phyloP scores from a whole-genome alignment of 2,888 invertebrate genomes.

The Rhagium mordax region DNA sequence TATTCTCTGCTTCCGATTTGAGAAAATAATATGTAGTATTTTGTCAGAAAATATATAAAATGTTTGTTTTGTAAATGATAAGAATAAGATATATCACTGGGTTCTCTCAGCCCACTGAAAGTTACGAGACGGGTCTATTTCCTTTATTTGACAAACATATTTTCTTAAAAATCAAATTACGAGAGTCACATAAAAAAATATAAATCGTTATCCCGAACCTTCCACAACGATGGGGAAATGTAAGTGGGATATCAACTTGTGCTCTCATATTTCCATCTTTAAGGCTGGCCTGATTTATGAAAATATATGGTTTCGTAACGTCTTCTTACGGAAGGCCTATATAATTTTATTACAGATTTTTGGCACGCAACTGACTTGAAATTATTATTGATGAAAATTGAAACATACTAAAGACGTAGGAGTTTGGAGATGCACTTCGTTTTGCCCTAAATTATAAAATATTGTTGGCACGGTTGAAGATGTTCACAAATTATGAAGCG shows the following conservation, averaged over 20 bases:
- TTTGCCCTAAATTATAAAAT: no score
- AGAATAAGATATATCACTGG: not conserved
- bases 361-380: no score
- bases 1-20: not conserved
- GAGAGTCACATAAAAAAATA: constrained; percentile 1
- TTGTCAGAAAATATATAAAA: not conserved
- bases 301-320: not conserved
- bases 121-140: not conserved
- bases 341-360: no score
- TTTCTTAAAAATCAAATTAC: not conserved
- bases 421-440: no score
- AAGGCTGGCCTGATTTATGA: not conserved
- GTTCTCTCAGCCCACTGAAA: not conserved
- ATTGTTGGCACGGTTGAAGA: no score
- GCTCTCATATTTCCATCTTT: not conserved
- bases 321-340: not conserved
- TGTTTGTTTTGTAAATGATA: not conserved
- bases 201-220: not conserved
- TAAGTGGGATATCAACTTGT: not conserved
- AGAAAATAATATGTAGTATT: not conserved
- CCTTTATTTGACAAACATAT: not conserved
- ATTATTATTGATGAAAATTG: no score
- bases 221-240: not conserved
- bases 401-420: no score
- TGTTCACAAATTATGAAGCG: no score